Evolutionary conservation across 1,140 invertebrate species (phyloP), one percentile per base, ranked within the genome.

Genomic region (Archivesica marissinica): DNA sequence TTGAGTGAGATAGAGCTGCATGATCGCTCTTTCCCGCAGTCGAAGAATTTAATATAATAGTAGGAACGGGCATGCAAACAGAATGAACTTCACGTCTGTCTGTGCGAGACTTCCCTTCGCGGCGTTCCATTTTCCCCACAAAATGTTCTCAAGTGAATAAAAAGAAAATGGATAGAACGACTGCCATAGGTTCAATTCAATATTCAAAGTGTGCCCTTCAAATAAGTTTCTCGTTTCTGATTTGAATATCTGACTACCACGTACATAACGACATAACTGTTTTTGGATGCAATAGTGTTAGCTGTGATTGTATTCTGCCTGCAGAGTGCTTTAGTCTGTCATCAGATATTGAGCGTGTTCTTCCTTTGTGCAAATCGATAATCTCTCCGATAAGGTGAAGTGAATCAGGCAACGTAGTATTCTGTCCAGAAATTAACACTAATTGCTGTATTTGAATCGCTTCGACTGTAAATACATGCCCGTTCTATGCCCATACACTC

Each of bases 81-180:
- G 77, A 79, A 64, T 52, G 77, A n/a, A 79, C 38, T 47, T 79
- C 77, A 44, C 77, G 77, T 50, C 56, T 79, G 44, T 79, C 77
- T 68, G 56, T 17, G 0, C 59, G 56, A 6, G 38, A 30, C 28
- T 79, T 64, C 25, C 38, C 68, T 13, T 66, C 77, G 9, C 77
- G n/a, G 11, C 41, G 56, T 25, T 79, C 77, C 77, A 79, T 79
- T 28, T 17, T 47, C 25, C n/a, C 35, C 39, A 41, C 56, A 17
- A 13, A 28, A 28, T 28, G 44, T 44, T 41, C 23, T 33, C 75
- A 20, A 38, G 54, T n/a, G 54, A 61, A 61, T 23, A 39, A 61
- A 28, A 39, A 38, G 4, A 15, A 33, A 72, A 72, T 56, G 38
- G 59, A 64, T 15, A 17, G 28, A 35, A 64, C 6, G 7, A 0